Base-by-base conservation (phyloP, 2,888 invertebrate genomes). In the Acleris sparsana region DNA sequence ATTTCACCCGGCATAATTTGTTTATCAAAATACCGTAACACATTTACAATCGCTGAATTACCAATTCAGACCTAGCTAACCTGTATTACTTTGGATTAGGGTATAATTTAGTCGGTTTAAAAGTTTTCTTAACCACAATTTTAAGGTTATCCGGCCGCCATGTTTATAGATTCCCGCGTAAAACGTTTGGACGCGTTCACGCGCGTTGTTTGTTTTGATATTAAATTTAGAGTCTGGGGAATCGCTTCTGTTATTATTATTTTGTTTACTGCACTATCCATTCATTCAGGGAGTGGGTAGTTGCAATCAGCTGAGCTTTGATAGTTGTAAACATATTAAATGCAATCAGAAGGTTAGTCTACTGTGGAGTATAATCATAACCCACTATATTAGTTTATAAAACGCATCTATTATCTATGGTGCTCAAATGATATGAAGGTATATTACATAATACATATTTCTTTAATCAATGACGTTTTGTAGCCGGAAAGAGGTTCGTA, bases 221-320 rank as follows among this genome's bases (percentile, higher is more conserved):
- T 66, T 62, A 66, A 62, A 62, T 57, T 57, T 62, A 57, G 61
- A 56, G 22, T 52, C 57, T 59, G 53, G 17, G 66, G 39, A 66
- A 66, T 66, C 57, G 62, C 22, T 57, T 53, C 62, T 66, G 66
- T 66, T 66, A 66, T 66, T 66, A 66, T 66, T 66, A 66, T 66
- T 62, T 44, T 66, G 66, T 66, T 66, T 66, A 61, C 56, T 61
- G 61, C 25, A 60, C 55, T 39, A 55, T 55, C 22, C 25, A 57
- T 57, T 57, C 22, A 57, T 57, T 57, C 46, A 17, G 46, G 57
- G 57, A 57, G 62, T 65, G 59, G 60, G 64, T 65, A 65, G 55
- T 65, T 61, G 65, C 60, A 65, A 65, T 65, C 65, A 65, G 60
- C 60, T 65, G 55, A 25, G 56, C 22, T 55, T 56, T n/a, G 44